These are phyloP conservation scores for Latrodectus elegans DNA, from an alignment of 2,888 invertebrate genomes.

Conservation along the genomic window DNA sequence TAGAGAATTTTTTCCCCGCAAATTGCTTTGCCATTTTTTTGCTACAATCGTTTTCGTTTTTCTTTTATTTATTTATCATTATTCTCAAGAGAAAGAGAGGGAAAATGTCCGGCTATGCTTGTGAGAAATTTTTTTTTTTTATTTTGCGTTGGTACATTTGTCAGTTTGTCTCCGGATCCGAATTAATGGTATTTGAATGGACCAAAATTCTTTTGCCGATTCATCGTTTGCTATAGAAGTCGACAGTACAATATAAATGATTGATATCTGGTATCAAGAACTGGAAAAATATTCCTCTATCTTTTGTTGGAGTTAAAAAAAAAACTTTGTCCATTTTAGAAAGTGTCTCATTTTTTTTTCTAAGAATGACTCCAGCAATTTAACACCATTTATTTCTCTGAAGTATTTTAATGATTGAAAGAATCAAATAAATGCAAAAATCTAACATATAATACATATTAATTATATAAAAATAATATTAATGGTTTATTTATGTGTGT, in stretches of 20 bases:
- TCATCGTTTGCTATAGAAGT: background rate
- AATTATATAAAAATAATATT: too few species aligned
- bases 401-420: too few species aligned
- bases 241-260: background rate
- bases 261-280: background rate
- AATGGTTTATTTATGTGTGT: too few species aligned
- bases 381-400: too few species aligned
- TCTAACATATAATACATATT: too few species aligned
- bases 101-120: background rate
- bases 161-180: background rate
- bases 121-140: background rate
- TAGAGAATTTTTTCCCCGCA: background rate
- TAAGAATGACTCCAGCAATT: too few species aligned
- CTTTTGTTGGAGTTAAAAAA: too few species aligned
- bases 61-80: background rate
- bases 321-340: too few species aligned
- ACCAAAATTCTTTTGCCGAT: background rate
- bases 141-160: background rate
- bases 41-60: background rate
- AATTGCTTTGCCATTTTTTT: conserved; percentile 4
- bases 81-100: background rate
- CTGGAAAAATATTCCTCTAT: too few species aligned
- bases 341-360: too few species aligned
- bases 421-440: too few species aligned
- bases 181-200: background rate